Conservation (phyloP, 2,113 vertebrate species). For the Hemichromis elongatus region DNA sequence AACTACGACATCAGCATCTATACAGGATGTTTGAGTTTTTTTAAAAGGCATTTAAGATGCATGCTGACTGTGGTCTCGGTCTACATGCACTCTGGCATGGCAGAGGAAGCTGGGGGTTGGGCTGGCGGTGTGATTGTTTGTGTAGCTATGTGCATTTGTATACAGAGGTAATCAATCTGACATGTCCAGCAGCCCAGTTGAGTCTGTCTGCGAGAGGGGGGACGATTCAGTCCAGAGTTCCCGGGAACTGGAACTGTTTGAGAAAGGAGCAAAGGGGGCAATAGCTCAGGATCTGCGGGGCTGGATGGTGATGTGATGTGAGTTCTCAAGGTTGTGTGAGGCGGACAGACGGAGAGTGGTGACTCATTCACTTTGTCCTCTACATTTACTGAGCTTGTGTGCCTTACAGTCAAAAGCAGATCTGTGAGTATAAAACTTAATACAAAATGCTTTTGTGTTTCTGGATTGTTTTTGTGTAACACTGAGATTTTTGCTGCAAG, state of each 20-base stretch:
- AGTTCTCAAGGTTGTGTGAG: constrained; percentile 64
- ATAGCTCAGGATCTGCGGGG: constrained; percentile 6
- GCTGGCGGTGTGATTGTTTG: constrained; percentile 13
- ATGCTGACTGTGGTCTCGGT: background rate
- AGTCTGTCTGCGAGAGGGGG: background rate
- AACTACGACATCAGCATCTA: background rate
- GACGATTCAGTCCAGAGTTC: background rate
- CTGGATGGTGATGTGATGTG: constrained; percentile 51
- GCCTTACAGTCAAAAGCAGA: background rate
- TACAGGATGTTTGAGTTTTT: background rate
- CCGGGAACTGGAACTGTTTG: background rate
- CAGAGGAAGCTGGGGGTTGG: background rate
- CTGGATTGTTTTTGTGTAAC: background rate
- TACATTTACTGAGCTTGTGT: background rate
- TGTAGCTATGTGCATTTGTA: constrained; percentile 34
- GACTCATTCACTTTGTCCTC: constrained; percentile 23
- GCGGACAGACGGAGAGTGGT: constrained; percentile 9
- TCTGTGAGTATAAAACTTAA: constrained; percentile 17
- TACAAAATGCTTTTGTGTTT: background rate
- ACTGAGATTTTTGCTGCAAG: background rate
- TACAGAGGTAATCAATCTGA: constrained; percentile 17
- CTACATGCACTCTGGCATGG: background rate
- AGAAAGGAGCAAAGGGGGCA: constrained; percentile 6
- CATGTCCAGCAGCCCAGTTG: constrained; percentile 1
- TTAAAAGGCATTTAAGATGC: background rate